These are phyloP conservation scores for Rhizoglyphus robini DNA, from an alignment of 1,140 invertebrate genomes.

Conservation along the genomic window DNA sequence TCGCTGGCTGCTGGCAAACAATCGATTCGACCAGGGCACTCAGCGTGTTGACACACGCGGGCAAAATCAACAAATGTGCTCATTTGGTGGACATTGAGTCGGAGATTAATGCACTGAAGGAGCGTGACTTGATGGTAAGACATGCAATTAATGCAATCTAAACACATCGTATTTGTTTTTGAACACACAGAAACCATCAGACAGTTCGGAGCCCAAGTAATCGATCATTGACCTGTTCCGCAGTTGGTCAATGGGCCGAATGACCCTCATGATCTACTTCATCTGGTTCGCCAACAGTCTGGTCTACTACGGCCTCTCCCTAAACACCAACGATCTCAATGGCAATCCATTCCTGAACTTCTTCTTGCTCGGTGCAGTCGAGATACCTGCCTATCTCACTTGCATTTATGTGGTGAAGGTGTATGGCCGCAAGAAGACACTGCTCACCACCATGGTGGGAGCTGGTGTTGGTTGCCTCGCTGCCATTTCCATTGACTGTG, in stretches of 20 bases:
- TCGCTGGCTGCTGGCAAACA: constrained; percentile 19
- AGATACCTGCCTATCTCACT: constrained; percentile 57
- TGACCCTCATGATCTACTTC: constrained; percentile 25
- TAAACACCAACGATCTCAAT: constrained; percentile 57
- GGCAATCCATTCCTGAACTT: constrained; percentile 62
- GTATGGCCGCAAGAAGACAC: constrained; percentile 3
- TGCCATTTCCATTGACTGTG: constrained; percentile 4
- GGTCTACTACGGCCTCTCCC: constrained; percentile 66
- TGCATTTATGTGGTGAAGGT: constrained; percentile 36
- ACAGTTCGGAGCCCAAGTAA: neutral
- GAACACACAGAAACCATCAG: too few relatives aligned
- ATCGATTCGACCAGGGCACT: constrained; percentile 5
- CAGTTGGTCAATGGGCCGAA: constrained; percentile 21
- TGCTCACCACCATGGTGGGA: constrained; percentile 9
- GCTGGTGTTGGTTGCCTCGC: constrained; percentile 13
- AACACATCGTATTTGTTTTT: neutral
- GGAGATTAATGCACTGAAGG: too few relatives aligned
- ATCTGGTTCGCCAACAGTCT: constrained; percentile 52
- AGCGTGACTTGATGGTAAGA: neutral
- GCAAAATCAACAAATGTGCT: constrained; percentile 14
- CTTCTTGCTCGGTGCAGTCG: constrained; percentile 55
- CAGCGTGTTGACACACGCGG: constrained; percentile 16
- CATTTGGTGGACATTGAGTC: too few relatives aligned
- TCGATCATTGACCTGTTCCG: constrained; percentile 22
- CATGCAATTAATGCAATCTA: neutral